phyloP scores from a whole-genome alignment of 2,113 vertebrate species.

The Nymphicus hollandicus region DNA sequence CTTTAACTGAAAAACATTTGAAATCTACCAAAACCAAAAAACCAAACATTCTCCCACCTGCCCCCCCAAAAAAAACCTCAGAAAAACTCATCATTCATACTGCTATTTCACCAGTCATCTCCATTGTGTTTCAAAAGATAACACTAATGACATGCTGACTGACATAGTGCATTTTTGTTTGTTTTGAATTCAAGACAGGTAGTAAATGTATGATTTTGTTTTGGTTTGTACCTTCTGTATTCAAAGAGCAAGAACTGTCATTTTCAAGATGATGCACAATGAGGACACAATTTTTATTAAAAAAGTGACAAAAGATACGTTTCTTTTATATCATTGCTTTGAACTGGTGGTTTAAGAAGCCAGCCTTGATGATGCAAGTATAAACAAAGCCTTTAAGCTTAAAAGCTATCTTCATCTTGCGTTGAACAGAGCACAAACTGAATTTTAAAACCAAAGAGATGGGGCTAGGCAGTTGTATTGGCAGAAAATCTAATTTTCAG shows the following conservation, averaged over 20 bases:
- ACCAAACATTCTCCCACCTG: neutral
- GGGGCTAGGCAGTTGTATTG: neutral
- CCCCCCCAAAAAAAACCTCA: neutral
- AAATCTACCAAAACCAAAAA: neutral
- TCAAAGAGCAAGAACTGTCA: neutral
- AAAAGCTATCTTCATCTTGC: neutral
- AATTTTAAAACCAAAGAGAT: slow-evolving; percentile 21
- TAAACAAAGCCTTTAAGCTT: neutral
- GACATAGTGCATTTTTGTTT: neutral
- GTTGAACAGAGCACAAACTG: neutral
- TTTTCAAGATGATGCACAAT: neutral
- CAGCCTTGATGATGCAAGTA: neutral
- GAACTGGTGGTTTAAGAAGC: neutral
- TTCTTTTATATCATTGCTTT: neutral
- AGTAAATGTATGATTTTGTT: neutral
- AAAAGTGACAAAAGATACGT: neutral
- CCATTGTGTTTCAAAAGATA: neutral
- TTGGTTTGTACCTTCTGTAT: neutral
- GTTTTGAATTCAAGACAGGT: neutral
- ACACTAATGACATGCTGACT: rapidly evolving
- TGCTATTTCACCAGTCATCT: neutral
- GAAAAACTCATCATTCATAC: neutral
- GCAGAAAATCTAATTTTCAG: slow-evolving; percentile 17
- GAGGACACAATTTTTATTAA: neutral
- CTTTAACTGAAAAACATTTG: neutral